phyloP scores from a whole-genome alignment of 1,140 invertebrate species.

The Sipha flava region DNA sequence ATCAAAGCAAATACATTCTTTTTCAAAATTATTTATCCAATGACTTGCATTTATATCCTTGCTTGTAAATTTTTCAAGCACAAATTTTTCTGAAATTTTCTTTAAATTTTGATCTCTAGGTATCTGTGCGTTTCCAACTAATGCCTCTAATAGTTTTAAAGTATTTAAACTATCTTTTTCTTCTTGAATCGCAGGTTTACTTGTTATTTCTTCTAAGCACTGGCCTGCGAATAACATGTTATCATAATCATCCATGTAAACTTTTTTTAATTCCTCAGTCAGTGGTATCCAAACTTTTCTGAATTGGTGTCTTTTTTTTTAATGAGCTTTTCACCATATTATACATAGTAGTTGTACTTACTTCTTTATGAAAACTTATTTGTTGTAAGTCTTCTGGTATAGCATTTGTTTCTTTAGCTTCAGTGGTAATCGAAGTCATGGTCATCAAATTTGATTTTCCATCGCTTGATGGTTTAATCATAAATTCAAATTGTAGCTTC shows the following conservation, averaged over 20 bases:
- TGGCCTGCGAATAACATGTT: background rate
- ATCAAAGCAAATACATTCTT: background rate
- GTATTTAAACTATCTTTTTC: background rate
- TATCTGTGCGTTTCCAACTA: background rate
- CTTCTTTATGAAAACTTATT: background rate
- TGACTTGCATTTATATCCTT: background rate
- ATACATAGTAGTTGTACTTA: background rate
- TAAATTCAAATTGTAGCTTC: constrained; percentile 3
- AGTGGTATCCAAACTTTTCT: background rate
- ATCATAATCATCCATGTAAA: background rate
- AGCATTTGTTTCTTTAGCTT: background rate
- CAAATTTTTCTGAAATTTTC: background rate
- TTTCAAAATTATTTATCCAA: background rate
- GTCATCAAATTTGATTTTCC: constrained; percentile 7
- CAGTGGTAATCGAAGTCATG: background rate
- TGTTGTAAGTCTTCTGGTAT: constrained; percentile 2
- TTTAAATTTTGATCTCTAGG: background rate
- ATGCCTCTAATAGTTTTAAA: background rate
- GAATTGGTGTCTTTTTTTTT: background rate
- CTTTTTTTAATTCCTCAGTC: background rate
- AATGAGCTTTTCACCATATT: background rate
- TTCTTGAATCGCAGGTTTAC: background rate
- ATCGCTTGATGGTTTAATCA: background rate
- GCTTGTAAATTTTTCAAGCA: background rate
- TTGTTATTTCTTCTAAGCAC: background rate